Evolutionary conservation across 2,888 invertebrate species (phyloP), one percentile per base, ranked within the genome.

Genomic region (Caenorhabditis sulstoni): DNA sequence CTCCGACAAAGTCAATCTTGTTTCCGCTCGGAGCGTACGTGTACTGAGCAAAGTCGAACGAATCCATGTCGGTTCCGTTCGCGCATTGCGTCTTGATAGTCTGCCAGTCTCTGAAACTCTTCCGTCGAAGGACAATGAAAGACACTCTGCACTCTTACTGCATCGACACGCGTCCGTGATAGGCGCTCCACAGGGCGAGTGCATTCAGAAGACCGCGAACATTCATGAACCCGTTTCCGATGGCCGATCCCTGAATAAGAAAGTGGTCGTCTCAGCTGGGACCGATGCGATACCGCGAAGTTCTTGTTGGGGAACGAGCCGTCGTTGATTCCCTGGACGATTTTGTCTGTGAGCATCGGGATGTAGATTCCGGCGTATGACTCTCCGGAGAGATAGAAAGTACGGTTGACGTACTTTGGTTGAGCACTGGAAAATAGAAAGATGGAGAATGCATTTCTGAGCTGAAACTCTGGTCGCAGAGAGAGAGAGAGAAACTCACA

Each of bases 331-430:
- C 90, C 89, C 37, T 84, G 67, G 8, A 91, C 80, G 4, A 91
- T 84, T 20, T 86, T 73, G 7, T 86, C 86, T 7, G 91, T 87
- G 37, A 92, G 86, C 20, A 91, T 91, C 4, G 92, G 92, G 4
- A 91, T 91, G 82, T 92, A 92, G 22, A 91, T 90, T 5, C 91
- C 92, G 1, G 90, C 91, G 76, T 92, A 92, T 59, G 91, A 91
- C 82, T 92, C 92, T 29, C 92, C 92, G n/a, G 92, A 90, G 23
- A 92, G 87, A 85, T 90, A 92, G 83, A 92, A 92, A 12, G 91
- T 91, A 79, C 91, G 90, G 7, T 86, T 82, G 16, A 78, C 82
- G 74, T 90, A 92, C 74, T 91, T 90, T 12, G 91, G 91, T 83
- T 85, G 86, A 75, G 91, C 84, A n/a, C 84, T 85, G 71, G 61